These are phyloP conservation scores for Rallus limicola DNA, from an alignment of 2,113 vertebrate genomes.

Conservation along the genomic window DNA sequence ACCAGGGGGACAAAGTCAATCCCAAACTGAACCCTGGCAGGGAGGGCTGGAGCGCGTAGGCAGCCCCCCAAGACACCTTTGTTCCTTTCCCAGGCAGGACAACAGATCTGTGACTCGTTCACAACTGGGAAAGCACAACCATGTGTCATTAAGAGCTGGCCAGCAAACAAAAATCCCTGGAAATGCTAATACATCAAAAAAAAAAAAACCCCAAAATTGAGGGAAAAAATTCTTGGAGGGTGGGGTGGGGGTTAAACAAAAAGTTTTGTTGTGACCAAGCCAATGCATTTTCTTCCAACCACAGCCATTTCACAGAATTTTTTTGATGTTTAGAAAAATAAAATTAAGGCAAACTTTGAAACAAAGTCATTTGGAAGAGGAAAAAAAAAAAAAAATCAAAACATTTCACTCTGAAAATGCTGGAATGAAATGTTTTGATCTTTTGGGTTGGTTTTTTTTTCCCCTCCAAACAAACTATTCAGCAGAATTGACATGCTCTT, in stretches of 20 bases:
- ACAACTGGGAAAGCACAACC: neutral
- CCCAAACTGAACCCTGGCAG: neutral
- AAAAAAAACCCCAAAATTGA: neutral
- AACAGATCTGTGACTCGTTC: neutral
- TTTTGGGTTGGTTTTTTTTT: neutral
- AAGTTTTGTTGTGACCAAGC: slow-evolving; percentile 23
- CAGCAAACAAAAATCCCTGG: neutral
- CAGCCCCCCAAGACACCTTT: neutral
- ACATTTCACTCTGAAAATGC: slow-evolving; percentile 43
- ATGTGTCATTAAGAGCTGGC: neutral
- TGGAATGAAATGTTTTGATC: slow-evolving; percentile 52
- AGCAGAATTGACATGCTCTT: neutral
- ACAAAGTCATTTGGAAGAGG: slow-evolving; percentile 47
- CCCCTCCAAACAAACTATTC: slow-evolving; percentile 6
- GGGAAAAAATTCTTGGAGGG: neutral
- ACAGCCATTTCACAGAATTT: neutral
- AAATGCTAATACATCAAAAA: neutral
- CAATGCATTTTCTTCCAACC: neutral
- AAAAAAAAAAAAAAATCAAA: slow-evolving; percentile 34
- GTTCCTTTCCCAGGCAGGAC: neutral
- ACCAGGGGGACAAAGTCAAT: fast-evolving
- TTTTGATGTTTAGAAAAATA: slow-evolving; percentile 19
- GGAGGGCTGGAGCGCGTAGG: neutral
- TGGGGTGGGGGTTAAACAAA: neutral
- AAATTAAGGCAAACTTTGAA: slow-evolving; percentile 59